phyloP scores from a whole-genome alignment of 2,797 vertebrate genomes.

The Scarus forsteni region DNA sequence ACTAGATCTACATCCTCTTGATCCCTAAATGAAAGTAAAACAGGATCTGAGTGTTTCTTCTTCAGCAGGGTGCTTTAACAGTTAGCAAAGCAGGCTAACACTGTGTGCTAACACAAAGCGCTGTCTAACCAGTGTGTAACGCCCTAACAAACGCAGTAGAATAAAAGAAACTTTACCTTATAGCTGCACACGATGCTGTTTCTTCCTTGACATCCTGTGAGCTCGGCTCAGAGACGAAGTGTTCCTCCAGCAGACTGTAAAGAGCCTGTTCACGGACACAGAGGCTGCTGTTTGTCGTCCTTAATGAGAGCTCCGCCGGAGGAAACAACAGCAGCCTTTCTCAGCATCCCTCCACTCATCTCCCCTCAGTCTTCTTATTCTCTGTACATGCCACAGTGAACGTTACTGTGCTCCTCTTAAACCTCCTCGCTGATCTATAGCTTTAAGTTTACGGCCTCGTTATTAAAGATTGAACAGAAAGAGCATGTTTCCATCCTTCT shows the following conservation, averaged over 20 bases:
- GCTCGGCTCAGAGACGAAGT: background rate
- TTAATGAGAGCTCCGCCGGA: conserved; percentile 17
- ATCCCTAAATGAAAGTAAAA: too few species aligned
- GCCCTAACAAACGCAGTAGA: background rate
- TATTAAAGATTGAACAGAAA: background rate
- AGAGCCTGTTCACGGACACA: conserved; percentile 4
- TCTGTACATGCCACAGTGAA: too few species aligned
- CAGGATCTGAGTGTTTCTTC: too few species aligned
- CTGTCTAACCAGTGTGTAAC: too few species aligned
- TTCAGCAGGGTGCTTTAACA: too few species aligned
- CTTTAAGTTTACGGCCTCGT: background rate
- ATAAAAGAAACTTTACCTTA: conserved; percentile 46
- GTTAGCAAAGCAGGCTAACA: conserved; percentile 39
- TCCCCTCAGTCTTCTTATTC: background rate
- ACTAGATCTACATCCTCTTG: too few species aligned
- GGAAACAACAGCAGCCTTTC: conserved; percentile 18
- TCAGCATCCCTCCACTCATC: conserved; percentile 46
- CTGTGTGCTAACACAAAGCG: conserved; percentile 20
- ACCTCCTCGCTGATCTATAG: too few species aligned
- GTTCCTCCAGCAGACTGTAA: background rate
- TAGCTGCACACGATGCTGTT: conserved; percentile 14
- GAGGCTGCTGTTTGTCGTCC: conserved; percentile 31
- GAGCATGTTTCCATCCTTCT: conserved; percentile 15
- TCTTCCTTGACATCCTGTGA: background rate
- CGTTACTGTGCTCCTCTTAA: background rate